Percentiles rank a stretch among this genome's conserved stretches.
Evolutionary conservation across 1,140 invertebrate genomes (phyloP).

Genomic region (Drosophila ohnishii): DNA sequence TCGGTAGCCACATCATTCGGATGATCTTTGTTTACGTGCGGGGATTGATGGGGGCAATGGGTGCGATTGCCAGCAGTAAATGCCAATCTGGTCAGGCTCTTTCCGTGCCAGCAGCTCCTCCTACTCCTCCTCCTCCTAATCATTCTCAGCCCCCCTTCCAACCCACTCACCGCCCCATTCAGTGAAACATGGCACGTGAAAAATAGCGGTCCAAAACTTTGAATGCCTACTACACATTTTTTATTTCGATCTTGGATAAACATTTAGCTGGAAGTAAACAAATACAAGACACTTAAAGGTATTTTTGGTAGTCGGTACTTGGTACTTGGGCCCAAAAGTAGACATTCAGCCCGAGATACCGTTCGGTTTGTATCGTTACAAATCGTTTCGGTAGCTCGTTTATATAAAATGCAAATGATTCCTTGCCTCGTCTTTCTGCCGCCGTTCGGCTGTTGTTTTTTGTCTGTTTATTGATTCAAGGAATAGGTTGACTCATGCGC

Average conservation of each 20-base stretch:
- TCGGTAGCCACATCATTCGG: conserved; percentile 32
- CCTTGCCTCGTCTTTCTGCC: conserved; percentile 21
- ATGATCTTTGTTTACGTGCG: conserved; percentile 35
- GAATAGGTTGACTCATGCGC: conserved; percentile 77
- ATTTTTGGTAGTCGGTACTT: conserved; percentile 76
- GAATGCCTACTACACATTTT: conserved; percentile 72
- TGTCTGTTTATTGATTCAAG: conserved; percentile 72
- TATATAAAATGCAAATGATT: conserved; percentile 69
- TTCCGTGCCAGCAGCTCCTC: conserved; percentile 49
- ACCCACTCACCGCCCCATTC: not conserved
- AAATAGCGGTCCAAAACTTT: conserved; percentile 76
- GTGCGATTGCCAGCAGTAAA: conserved; percentile 27
- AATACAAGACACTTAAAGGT: conserved; percentile 79
- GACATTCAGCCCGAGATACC: conserved; percentile 41
- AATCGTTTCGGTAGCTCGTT: conserved; percentile 53
- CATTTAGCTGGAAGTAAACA: conserved; percentile 78
- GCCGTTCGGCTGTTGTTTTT: conserved; percentile 7
- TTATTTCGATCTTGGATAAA: conserved; percentile 75
- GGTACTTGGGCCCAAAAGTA: conserved; percentile 75
- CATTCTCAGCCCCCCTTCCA: conserved; percentile 9
- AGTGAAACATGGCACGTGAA: conserved; percentile 61
- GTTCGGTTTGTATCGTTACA: conserved; percentile 33
- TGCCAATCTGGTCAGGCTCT: conserved; percentile 63
- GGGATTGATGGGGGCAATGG: conserved; percentile 17
- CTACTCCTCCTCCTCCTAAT: conserved; percentile 53